Conservation (phyloP, 2,797 vertebrate genomes). For the Syngnathus rostellatus region DNA sequence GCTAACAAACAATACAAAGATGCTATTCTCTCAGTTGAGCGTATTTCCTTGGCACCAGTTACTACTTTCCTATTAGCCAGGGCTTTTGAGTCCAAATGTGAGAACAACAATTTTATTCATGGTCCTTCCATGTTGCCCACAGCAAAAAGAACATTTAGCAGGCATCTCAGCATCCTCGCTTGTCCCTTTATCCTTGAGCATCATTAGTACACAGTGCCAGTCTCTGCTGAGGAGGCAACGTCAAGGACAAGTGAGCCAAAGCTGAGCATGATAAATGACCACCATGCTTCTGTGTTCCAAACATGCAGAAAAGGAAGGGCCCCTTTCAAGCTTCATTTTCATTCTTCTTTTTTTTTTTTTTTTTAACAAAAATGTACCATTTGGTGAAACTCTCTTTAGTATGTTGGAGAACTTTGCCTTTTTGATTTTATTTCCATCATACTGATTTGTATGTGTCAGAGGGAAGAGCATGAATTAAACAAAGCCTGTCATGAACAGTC, state of each 20-base stretch:
- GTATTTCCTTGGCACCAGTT: too few relatives aligned
- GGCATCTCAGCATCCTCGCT: background rate
- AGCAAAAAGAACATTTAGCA: background rate
- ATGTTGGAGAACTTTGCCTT: background rate
- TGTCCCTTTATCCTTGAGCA: conserved; percentile 5
- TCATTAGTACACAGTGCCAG: conserved; percentile 7
- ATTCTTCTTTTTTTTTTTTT: too few relatives aligned
- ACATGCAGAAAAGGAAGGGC: conserved; percentile 1
- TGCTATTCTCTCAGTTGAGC: too few relatives aligned
- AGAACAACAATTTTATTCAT: background rate
- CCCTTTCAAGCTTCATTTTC: background rate
- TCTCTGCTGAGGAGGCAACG: conserved; percentile 5
- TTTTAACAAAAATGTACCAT: background rate
- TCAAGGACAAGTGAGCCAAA: conserved; percentile 4
- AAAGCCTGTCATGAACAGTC: conserved; percentile 1
- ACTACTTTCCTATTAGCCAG: too few relatives aligned
- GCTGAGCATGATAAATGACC: conserved; percentile 2
- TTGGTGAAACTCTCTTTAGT: background rate
- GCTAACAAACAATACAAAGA: too few relatives aligned
- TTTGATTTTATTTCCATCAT: background rate
- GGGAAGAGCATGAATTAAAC: background rate
- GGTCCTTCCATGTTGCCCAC: background rate
- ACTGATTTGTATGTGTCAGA: background rate
- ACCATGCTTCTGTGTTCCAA: background rate
- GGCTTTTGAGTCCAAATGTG: background rate